Evolutionary conservation across 2,797 vertebrate genomes (phyloP).

Genomic region (Anas acuta): DNA sequence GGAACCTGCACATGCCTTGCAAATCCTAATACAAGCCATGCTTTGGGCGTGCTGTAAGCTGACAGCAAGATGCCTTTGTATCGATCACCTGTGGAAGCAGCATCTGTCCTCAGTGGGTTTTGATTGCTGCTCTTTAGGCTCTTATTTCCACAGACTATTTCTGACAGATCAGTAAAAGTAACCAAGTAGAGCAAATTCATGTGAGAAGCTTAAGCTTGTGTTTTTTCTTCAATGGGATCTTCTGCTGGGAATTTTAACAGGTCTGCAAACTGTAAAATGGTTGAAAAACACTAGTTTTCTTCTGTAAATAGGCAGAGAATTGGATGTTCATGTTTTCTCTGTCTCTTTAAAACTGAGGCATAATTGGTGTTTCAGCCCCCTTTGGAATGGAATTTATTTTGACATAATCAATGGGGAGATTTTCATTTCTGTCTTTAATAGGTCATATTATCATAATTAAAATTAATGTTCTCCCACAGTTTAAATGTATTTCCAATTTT

Average conservation of each 20-base stretch:
- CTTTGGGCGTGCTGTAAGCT: neutral
- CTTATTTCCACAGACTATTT: neutral
- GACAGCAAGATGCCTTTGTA: neutral
- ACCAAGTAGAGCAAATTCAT: neutral
- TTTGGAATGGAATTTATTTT: constrained; percentile 46
- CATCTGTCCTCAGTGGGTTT: neutral
- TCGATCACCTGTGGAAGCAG: neutral
- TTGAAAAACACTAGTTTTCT: neutral
- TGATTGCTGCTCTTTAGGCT: neutral
- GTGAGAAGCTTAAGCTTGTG: neutral
- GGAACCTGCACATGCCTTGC: neutral
- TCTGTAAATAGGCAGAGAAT: constrained; percentile 20
- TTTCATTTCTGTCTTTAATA: constrained; percentile 71
- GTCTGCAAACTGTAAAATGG: neutral
- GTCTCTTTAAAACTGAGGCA: constrained; percentile 7
- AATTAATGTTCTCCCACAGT: constrained; percentile 59
- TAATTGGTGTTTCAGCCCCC: constrained; percentile 17
- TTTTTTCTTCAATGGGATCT: neutral
- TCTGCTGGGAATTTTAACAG: neutral
- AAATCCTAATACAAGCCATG: neutral
- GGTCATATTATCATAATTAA: constrained; percentile 79
- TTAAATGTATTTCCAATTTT: constrained; percentile 68
- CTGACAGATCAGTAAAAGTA: neutral
- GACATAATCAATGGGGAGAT: constrained; percentile 42
- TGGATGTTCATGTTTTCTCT: neutral